These are phyloP conservation scores for Nomada hirtipes DNA, from an alignment of 2,888 invertebrate species.

Conservation along the genomic window DNA sequence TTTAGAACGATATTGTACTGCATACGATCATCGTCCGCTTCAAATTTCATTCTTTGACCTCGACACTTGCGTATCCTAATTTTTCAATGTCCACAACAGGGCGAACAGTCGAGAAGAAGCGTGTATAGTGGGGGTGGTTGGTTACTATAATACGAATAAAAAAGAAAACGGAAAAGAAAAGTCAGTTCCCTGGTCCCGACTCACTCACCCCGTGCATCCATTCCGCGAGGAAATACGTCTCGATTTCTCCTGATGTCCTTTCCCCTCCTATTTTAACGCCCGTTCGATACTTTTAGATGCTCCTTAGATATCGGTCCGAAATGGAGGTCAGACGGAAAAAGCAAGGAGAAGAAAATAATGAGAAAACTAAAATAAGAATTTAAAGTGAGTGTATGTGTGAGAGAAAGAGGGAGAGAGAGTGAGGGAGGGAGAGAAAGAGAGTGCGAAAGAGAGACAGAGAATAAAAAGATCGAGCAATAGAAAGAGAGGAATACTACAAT, in stretches of 20 bases:
- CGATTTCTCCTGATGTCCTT: constrained; percentile 21
- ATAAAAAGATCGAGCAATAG: not conserved
- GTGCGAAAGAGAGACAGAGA: not conserved
- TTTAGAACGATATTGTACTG: not conserved
- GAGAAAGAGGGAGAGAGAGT: no score
- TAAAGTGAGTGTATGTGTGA: not conserved
- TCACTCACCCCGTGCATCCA: constrained; percentile 32
- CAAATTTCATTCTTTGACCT: constrained; percentile 52
- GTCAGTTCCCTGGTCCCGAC: constrained; percentile 54
- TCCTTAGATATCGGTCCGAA: constrained; percentile 59
- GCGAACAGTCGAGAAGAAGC: constrained; percentile 68
- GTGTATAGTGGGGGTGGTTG: constrained; percentile 75
- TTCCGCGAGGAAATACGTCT: not conserved
- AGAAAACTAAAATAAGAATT: not conserved
- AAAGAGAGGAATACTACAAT: not conserved
- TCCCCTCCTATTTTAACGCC: constrained; percentile 56
- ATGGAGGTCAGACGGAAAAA: constrained; percentile 10
- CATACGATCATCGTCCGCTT: not conserved
- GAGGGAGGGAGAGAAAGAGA: no score
- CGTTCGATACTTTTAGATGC: constrained; percentile 51
- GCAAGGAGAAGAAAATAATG: not conserved
- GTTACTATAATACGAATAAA: constrained; percentile 74
- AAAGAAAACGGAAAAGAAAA: constrained; percentile 64
- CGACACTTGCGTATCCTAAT: constrained; percentile 71
- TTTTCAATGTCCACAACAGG: constrained; percentile 72